A percentile compares a stretch with the other conserved stretches of the same genome.
These are phyloP conservation scores for Acanthosepion lycidas DNA, from an alignment of 2,888 invertebrate genomes.

Conservation along the genomic window DNA sequence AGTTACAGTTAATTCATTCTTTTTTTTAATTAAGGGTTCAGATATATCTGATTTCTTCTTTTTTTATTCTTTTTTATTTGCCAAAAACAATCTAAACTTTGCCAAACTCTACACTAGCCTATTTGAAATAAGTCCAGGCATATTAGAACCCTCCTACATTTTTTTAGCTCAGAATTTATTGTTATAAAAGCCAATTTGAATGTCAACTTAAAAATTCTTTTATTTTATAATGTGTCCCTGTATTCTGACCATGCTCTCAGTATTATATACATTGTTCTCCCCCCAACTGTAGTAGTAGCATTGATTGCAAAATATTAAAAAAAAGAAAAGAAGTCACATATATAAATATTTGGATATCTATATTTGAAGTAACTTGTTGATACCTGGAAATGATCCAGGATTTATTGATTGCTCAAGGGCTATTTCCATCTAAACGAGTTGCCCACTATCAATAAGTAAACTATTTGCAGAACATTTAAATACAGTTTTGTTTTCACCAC, in stretches of 20 bases:
- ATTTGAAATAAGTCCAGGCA: background rate
- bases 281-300: background rate
- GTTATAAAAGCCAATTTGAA: background rate
- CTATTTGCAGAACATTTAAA: background rate
- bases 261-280: background rate
- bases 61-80: background rate
- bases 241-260: background rate
- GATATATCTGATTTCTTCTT: background rate
- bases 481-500: background rate
- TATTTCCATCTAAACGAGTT: background rate
- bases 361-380: too few relatives aligned
- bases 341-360: constrained; percentile 24
- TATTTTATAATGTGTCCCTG: background rate
- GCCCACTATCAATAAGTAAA: background rate
- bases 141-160: background rate
- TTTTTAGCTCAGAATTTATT: background rate
- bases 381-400: background rate
- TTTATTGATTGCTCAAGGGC: background rate
- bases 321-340: background rate
- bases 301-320: background rate
- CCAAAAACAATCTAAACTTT: background rate
- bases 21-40: too few relatives aligned
- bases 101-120: background rate
- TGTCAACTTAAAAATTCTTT: background rate
- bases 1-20: too few relatives aligned